phyloP scores from a whole-genome alignment of 2,888 invertebrate species.

The Ennomos erosarius region DNA sequence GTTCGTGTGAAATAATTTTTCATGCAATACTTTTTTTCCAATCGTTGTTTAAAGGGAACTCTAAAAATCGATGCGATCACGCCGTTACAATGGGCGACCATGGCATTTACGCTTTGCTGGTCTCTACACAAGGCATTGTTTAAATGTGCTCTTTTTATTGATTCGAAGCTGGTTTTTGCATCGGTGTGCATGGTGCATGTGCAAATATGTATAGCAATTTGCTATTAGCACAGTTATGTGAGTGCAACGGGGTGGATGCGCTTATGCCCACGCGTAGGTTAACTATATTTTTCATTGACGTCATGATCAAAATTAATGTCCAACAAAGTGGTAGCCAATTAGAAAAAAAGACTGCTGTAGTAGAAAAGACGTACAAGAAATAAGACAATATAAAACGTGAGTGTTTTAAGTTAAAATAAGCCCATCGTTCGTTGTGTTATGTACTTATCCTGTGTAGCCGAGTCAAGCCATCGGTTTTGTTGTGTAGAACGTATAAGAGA shows the following conservation, averaged over 20 bases:
- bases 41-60: slow-evolving; percentile 20
- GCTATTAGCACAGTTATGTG: slow-evolving; percentile 58
- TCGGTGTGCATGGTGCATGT: slow-evolving; percentile 42
- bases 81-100: slow-evolving; percentile 79
- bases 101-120: slow-evolving; percentile 83
- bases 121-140: slow-evolving; percentile 68
- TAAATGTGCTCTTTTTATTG: slow-evolving; percentile 71
- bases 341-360: neutral
- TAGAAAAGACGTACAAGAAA: no score
- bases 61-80: slow-evolving; percentile 65
- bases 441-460: no score
- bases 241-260: slow-evolving; percentile 45
- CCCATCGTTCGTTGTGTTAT: no score
- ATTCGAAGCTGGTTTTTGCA: slow-evolving; percentile 52
- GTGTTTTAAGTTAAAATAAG: no score
- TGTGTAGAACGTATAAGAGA: no score
- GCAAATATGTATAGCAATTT: slow-evolving; percentile 57
- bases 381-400: no score
- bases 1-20: no score
- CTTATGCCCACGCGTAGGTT: slow-evolving; percentile 15
- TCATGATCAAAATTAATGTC: slow-evolving; percentile 2
- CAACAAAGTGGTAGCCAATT: neutral
- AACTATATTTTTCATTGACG: slow-evolving; percentile 8
- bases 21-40: neutral
- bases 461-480: no score